Conservation (phyloP, 2,888 invertebrate genomes). For the Gari tellinella region DNA sequence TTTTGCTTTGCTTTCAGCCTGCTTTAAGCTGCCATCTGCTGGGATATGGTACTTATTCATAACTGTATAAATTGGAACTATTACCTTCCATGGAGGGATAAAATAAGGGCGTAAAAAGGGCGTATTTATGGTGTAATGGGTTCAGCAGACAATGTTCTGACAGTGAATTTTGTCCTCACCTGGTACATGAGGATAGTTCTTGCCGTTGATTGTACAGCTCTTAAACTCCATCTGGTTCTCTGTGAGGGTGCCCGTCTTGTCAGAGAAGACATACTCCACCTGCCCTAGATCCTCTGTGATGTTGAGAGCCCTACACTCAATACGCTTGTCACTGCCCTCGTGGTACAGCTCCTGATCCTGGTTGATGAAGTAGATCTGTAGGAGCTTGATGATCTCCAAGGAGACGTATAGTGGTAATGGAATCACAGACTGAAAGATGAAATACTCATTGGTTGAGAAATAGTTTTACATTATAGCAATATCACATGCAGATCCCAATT, state of each 20-base stretch:
- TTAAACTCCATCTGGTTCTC: constrained; percentile 99
- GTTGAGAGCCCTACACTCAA: constrained; percentile 96
- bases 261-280: constrained; percentile 95
- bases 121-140: too few relatives aligned
- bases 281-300: constrained; percentile 99
- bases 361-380: constrained; percentile 97
- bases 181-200: constrained; percentile 88
- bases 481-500: too few relatives aligned
- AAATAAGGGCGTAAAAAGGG: too few relatives aligned
- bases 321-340: constrained; percentile 91
- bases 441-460: background rate
- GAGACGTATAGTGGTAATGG: constrained; percentile 98
- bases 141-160: too few relatives aligned
- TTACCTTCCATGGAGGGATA: too few relatives aligned
- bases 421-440: constrained; percentile 92
- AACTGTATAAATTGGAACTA: too few relatives aligned
- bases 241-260: constrained; percentile 98
- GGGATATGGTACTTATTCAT: too few relatives aligned
- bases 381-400: constrained; percentile 97
- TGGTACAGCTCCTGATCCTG: constrained; percentile 95
- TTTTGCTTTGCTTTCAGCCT: too few relatives aligned
- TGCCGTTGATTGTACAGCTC: constrained; percentile 94
- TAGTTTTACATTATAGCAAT: too few relatives aligned
- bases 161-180: too few relatives aligned
- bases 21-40: too few relatives aligned